Evolutionary conservation across 2,113 vertebrate genomes (phyloP), one percentile per base, ranked within the genome.

Genomic region (Tupaia tana): DNA sequence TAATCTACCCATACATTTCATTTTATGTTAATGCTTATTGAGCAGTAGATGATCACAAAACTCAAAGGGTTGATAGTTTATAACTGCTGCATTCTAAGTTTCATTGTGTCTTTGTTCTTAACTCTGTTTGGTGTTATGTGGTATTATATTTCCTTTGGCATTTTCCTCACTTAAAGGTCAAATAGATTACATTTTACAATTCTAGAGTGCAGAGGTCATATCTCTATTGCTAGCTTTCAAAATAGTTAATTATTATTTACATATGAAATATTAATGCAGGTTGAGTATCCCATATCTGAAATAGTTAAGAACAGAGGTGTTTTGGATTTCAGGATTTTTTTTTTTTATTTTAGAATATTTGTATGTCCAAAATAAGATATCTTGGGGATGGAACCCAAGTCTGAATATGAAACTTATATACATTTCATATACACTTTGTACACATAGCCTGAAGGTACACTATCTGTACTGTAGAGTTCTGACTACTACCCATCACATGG

Each of bases 161-260:
- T 67, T 90, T 87, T 90, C 24, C 59, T 94, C 86, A 79, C 27
- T 81, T 67, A 95, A 80, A 75, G 15, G 5, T 67, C 61, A 94
- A 70, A 58, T 20, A 74, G 31, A 82, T 71, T 77, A 81, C 5
- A 25, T 25, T n/a, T 69, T 91, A 82, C 4, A 95, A 56, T 93
- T 83, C 31, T 34, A 88, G 59, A 94, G 24, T 74, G 19, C n/a
- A 13, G 8, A 63, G 43, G 79, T 11, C 4, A 89, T 59, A n/a
- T 81, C 14, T 90, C 9, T 25, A 43, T 19, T 77, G 22, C 29
- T 94, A 77, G 14, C 20, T 89, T 85, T 91, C 63, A 94, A 94
- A 80, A 71, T 63, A 92, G 25, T 64, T 89, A 96, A 95, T 31
- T 87, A 82, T 34, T 87, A 54, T 70, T 86, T 88, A 90, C 74